Evolutionary conservation across 1,140 invertebrate species (phyloP).

Genomic region (Zaprionus ghesquierei): DNA sequence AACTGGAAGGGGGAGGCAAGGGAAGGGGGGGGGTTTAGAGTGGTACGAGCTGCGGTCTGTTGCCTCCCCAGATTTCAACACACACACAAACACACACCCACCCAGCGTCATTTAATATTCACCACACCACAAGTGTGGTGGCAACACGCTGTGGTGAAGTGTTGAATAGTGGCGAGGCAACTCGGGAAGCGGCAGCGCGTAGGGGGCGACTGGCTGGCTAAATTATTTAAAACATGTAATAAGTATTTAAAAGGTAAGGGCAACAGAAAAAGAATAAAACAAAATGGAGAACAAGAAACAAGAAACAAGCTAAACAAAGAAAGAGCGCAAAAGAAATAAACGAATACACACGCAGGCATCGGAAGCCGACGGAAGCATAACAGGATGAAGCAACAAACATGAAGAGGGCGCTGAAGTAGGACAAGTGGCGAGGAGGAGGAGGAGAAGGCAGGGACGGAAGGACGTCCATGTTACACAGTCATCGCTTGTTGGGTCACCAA

Average conservation of each 20-base stretch:
- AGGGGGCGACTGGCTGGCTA: conserved; percentile 14
- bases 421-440: no score
- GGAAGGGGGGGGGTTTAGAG: background rate
- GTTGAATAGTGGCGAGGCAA: no score
- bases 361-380: conserved; percentile 26
- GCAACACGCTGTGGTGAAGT: background rate
- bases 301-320: background rate
- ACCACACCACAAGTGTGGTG: conserved; percentile 36
- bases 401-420: background rate
- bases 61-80: conserved; percentile 54
- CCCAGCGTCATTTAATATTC: conserved; percentile 42
- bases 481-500: background rate
- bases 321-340: background rate
- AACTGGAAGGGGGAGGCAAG: background rate
- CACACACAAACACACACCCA: conserved; percentile 12
- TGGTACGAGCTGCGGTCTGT: background rate
- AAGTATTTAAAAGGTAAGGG: conserved; percentile 57
- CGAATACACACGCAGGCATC: conserved; percentile 47
- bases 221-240: conserved; percentile 71
- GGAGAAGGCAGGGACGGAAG: conserved; percentile 40
- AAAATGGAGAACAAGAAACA: background rate
- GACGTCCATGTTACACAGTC: conserved; percentile 13
- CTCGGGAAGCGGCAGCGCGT: background rate
- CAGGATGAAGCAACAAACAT: background rate
- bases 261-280: background rate